Evolutionary conservation across 2,888 invertebrate species (phyloP), one percentile per base, ranked within the genome.

Genomic region (Apantesis nais): DNA sequence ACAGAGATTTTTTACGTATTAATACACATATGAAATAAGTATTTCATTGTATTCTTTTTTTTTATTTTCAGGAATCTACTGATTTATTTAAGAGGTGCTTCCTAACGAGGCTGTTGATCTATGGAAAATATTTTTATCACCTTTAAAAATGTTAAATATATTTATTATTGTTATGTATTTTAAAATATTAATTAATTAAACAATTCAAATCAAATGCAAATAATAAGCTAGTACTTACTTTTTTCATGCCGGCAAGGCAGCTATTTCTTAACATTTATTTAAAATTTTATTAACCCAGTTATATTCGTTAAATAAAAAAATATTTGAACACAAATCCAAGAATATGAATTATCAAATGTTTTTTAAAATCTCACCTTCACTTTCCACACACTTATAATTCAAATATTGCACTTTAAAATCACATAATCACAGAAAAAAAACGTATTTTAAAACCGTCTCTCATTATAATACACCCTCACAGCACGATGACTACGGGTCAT

Each of bases 401-500:
- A 58, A 75, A 64, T 55, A 75, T 73, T 74, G 68, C 78, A 82
- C 79, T 67, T 55, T 61, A 39, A 70, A 72, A 62, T 44, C 80
- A 80, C 77, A 74, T 55, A 66, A 68, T 66, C 80, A 78, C 80
- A 77, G 76, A 77, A 68, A 75, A 74, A 75, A 75, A 75, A 80
- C 79, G 79, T 80, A 77, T 72, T 81, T 77, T 75, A 80, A 71
- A 78, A 75, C 67, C 67, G 66, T 77, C 37, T 74, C 63, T 77
- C 85, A 74, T 74, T 72, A 14, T 63, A 48, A 71, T 25, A 66
- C 94, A 92, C 93, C 94, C 92, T 93, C 89, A 75, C 90, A 71
- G 78, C 60, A 62, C 77, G 88, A 81, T 82, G 88, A 81, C 85
- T 79, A 72, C 85, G 92, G 88, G 85, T 94, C 94, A 92, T 92